Conservation (phyloP, 2,888 invertebrate species). For the Tholera decimalis region DNA sequence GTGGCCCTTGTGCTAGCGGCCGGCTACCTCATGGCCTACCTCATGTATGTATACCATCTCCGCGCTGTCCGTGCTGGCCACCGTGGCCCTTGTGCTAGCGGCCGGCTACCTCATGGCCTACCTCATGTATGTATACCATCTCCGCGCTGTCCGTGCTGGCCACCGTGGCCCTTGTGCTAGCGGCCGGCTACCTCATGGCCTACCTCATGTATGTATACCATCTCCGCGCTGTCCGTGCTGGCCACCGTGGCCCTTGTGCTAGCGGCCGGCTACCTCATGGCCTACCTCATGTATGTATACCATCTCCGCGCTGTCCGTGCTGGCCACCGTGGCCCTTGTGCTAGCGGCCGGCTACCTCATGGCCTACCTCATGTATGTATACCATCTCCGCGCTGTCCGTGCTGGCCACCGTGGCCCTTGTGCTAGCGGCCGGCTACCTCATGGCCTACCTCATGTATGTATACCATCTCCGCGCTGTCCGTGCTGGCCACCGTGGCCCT, state of each 20-base stretch:
- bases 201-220: too few species aligned
- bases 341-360: conserved; percentile 95
- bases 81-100: conserved; percentile 93
- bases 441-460: too few species aligned
- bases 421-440: conserved; percentile 94
- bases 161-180: conserved; percentile 94
- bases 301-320: conserved; percentile 84
- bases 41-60: too few species aligned
- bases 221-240: conserved; percentile 88
- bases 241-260: conserved; percentile 94
- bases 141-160: conserved; percentile 91
- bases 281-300: too few species aligned
- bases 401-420: conserved; percentile 94
- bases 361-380: too few species aligned
- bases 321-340: conserved; percentile 94
- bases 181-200: conserved; percentile 96
- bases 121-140: too few species aligned
- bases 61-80: conserved; percentile 92
- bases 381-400: conserved; percentile 84
- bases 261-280: conserved; percentile 95
- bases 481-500: conserved; percentile 95
- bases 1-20: conserved; percentile 93
- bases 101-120: conserved; percentile 96
- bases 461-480: conserved; percentile 74
- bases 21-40: conserved; percentile 97